Evolutionary conservation across 2,797 vertebrate species (phyloP).

Genomic region (Gallinago stenura): DNA sequence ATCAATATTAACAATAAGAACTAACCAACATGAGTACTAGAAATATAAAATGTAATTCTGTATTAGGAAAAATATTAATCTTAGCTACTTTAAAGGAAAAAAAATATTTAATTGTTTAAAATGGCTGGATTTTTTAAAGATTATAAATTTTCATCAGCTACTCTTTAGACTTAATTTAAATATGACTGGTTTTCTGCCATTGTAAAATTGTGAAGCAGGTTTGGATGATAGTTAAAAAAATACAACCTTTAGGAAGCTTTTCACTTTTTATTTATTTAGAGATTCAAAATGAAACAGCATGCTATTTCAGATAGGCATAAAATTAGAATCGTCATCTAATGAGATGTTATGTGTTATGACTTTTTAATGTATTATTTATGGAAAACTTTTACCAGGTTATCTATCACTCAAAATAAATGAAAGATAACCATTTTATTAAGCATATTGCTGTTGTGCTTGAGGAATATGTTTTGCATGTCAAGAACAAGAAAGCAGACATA

Average conservation of each 20-base stretch:
- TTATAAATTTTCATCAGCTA: conserved; percentile 5
- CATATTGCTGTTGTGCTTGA: neutral
- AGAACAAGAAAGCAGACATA: neutral
- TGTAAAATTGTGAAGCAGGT: neutral
- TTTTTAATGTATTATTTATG: conserved; percentile 59
- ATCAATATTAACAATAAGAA: neutral
- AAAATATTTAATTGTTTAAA: neutral
- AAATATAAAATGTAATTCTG: neutral
- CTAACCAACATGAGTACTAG: neutral
- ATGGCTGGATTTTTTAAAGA: neutral
- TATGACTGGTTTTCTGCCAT: neutral
- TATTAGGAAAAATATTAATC: neutral
- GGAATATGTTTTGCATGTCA: conserved; percentile 3
- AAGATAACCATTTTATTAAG: conserved; percentile 46
- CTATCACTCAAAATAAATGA: conserved; percentile 50
- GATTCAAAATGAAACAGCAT: conserved; percentile 48
- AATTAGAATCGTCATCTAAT: conserved; percentile 51
- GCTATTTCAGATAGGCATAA: conserved; percentile 47
- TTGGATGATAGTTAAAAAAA: conserved; percentile 1
- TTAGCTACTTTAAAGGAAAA: neutral
- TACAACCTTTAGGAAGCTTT: neutral
- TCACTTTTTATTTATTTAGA: conserved; percentile 22
- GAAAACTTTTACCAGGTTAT: conserved; percentile 35
- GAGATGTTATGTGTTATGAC: conserved; percentile 34
- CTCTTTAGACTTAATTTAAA: conserved; percentile 25